These are phyloP conservation scores for Ctenoplectra terminalis DNA, from an alignment of 1,140 invertebrate genomes.

Conservation along the genomic window DNA sequence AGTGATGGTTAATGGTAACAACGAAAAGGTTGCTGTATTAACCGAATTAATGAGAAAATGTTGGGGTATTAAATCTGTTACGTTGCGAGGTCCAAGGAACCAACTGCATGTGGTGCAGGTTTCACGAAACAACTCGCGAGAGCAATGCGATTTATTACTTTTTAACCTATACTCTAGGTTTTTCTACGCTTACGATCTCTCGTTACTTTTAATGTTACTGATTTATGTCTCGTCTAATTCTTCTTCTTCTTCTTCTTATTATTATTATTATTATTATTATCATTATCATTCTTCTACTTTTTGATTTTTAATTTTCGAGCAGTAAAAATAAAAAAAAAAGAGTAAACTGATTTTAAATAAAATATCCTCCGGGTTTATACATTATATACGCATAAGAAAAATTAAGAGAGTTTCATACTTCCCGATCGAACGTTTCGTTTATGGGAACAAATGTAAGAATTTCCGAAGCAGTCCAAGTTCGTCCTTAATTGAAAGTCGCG, in stretches of 20 bases:
- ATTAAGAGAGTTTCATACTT: too few relatives aligned
- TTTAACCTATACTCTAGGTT: not conserved
- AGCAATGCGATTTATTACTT: not conserved
- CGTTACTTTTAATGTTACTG: not conserved
- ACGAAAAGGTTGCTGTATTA: constrained; percentile 26
- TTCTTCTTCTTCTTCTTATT: too few relatives aligned
- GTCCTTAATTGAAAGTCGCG: too few relatives aligned
- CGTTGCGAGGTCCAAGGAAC: not conserved
- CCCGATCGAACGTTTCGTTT: too few relatives aligned
- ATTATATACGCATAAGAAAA: too few relatives aligned
- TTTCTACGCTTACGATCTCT: not conserved
- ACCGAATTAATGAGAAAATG: constrained; percentile 56
- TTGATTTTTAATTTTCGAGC: not conserved
- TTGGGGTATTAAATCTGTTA: constrained; percentile 23
- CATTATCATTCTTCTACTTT: too few relatives aligned
- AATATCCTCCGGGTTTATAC: too few relatives aligned
- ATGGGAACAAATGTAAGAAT: too few relatives aligned
- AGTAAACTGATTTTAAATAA: too few relatives aligned
- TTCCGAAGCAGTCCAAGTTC: too few relatives aligned
- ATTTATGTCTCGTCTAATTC: not conserved
- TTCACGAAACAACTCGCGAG: not conserved
- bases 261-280: too few relatives aligned
- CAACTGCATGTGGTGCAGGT: not conserved
- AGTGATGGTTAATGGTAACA: constrained; percentile 21
- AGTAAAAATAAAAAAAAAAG: too few relatives aligned